phyloP scores from a whole-genome alignment of 2,797 vertebrate genomes.

The Pseudomugil tenellus region DNA sequence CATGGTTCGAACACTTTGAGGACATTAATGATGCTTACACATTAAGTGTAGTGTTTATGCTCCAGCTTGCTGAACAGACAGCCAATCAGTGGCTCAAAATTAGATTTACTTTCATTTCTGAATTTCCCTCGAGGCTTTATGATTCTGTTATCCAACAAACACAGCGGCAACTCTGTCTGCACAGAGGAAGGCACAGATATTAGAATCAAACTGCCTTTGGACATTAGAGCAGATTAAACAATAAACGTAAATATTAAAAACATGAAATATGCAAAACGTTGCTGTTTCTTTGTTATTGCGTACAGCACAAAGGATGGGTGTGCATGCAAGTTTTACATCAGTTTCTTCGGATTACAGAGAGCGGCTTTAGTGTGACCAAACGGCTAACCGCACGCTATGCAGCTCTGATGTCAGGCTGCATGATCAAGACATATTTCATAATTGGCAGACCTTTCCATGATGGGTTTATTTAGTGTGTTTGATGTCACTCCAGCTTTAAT shows the following conservation, averaged over 20 bases:
- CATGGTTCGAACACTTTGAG: slow-evolving; percentile 69
- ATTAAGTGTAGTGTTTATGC: slow-evolving; percentile 73
- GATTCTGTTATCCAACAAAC: slow-evolving; percentile 74
- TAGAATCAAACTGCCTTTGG: slow-evolving; percentile 54
- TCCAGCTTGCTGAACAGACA: slow-evolving; percentile 68
- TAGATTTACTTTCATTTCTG: slow-evolving; percentile 77
- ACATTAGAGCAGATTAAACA: slow-evolving; percentile 38
- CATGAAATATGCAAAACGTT: slow-evolving; percentile 30
- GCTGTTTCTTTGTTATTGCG: slow-evolving; percentile 39
- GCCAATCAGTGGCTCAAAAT: slow-evolving; percentile 70
- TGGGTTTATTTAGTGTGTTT: slow-evolving; percentile 58
- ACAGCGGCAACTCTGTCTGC: slow-evolving; percentile 53
- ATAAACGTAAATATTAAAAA: slow-evolving; percentile 22
- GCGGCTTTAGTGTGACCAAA: slow-evolving; percentile 1
- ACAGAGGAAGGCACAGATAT: slow-evolving; percentile 39
- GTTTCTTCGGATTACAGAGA: slow-evolving; percentile 10
- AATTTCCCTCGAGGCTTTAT: slow-evolving; percentile 71
- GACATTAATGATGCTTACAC: slow-evolving; percentile 72
- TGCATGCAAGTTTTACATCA: slow-evolving; percentile 3
- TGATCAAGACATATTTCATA: slow-evolving; percentile 52
- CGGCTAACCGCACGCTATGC: slow-evolving; percentile 20
- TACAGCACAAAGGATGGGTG: slow-evolving; percentile 12
- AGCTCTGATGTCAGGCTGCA: slow-evolving; percentile 49
- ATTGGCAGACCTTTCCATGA: slow-evolving; percentile 46
- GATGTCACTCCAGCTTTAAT: slow-evolving; percentile 63